Conservation (phyloP, 2,797 vertebrate species). For the Harpagifer antarcticus region DNA sequence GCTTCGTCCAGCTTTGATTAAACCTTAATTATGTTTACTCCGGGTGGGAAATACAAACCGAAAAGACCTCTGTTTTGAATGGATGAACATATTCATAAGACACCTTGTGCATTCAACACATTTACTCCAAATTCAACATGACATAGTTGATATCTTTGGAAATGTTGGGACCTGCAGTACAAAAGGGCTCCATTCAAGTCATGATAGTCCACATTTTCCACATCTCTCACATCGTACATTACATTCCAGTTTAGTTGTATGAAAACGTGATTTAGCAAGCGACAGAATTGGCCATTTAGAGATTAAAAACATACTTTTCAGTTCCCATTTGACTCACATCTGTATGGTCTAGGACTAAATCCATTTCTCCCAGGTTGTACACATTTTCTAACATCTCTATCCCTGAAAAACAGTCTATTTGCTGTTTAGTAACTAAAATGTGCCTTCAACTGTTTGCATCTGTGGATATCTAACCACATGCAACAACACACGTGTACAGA, state of each 20-base stretch:
- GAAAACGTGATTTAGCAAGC: too few relatives aligned
- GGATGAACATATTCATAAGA: not conserved
- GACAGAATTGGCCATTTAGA: too few relatives aligned
- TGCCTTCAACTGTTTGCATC: not conserved
- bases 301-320: too few relatives aligned
- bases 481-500: not conserved
- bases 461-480: not conserved
- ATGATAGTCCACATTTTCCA: not conserved
- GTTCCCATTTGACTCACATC: too few relatives aligned
- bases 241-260: too few relatives aligned
- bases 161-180: not conserved
- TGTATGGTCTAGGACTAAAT: too few relatives aligned
- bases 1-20: too few relatives aligned
- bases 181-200: not conserved
- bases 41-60: too few relatives aligned
- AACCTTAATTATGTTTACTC: too few relatives aligned
- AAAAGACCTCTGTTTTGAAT: too few relatives aligned
- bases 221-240: too few relatives aligned
- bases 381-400: not conserved
- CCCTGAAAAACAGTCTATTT: not conserved
- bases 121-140: too few relatives aligned
- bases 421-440: not conserved
- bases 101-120: not conserved
- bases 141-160: not conserved
- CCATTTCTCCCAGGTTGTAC: not conserved